Evolutionary conservation across 2,888 invertebrate species (phyloP).

Genomic region (Microctonus aethiopoides): DNA sequence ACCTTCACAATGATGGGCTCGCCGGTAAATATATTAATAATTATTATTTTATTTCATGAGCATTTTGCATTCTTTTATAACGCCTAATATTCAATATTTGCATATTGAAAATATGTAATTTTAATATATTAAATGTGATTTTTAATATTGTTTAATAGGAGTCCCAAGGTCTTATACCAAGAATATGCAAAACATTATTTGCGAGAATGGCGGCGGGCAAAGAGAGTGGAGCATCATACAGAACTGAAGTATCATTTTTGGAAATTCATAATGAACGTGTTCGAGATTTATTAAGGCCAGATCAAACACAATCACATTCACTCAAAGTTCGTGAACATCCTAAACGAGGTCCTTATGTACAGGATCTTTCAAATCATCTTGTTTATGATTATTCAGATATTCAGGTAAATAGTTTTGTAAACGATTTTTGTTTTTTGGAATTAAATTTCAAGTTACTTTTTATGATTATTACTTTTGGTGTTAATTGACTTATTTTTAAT

Average conservation of each 20-base stretch:
- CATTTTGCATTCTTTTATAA: not conserved
- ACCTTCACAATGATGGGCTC: conserved; percentile 94
- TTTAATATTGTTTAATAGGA: conserved; percentile 69
- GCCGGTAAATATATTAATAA: conserved; percentile 68
- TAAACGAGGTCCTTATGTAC: conserved; percentile 84
- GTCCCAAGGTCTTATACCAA: conserved; percentile 84
- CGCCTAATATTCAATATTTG: not conserved
- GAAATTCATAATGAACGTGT: conserved; percentile 90
- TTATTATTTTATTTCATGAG: not conserved
- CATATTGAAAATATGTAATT: conserved; percentile 22
- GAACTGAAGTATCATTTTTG: conserved; percentile 87
- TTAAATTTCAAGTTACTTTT: not conserved
- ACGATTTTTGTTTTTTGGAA: not conserved
- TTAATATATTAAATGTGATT: conserved; percentile 39
- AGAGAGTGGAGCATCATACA: conserved; percentile 84
- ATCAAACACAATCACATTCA: conserved; percentile 74
- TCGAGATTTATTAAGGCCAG: conserved; percentile 75
- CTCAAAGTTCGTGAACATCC: conserved; percentile 85
- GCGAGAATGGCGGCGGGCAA: conserved; percentile 84
- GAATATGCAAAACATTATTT: conserved; percentile 87
- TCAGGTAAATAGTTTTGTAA: conserved; percentile 72
- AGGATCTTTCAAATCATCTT: conserved; percentile 85
- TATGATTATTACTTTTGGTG: not conserved
- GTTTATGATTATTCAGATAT: conserved; percentile 90
- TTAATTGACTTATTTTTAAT: conserved; percentile 1